A percentile compares a stretch with the other conserved stretches of the same genome.
Evolutionary conservation across 1,140 invertebrate genomes (phyloP).

Genomic region (Spodoptera frugiperda): DNA sequence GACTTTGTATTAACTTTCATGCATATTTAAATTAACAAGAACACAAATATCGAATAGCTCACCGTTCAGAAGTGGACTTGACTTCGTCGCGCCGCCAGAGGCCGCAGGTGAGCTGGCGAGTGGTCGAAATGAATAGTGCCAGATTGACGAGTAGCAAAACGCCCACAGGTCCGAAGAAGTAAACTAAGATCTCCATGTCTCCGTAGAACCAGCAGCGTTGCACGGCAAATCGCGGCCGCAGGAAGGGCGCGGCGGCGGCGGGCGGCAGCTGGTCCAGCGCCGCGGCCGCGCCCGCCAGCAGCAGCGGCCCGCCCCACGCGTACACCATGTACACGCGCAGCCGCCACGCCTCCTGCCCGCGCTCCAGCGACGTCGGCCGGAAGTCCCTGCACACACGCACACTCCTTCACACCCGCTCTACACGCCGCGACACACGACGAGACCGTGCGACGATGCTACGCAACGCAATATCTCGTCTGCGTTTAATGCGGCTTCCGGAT

Average conservation of each 20-base stretch:
- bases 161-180: conserved; percentile 94
- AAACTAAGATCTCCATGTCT: conserved; percentile 92
- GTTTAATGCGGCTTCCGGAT: no score
- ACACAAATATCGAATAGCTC: conserved; percentile 9
- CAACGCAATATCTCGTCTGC: no score
- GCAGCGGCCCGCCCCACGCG: conserved; percentile 92
- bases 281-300: conserved; percentile 90
- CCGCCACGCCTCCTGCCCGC: conserved; percentile 92
- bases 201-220: conserved; percentile 93
- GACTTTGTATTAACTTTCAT: no score
- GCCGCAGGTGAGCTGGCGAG: conserved; percentile 94
- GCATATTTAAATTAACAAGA: no score
- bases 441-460: no score
- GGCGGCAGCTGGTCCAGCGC: conserved; percentile 89
- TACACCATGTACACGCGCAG: conserved; percentile 92
- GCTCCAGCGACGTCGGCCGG: conserved; percentile 92
- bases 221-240: conserved; percentile 91
- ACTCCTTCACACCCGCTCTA: conserved; percentile 80
- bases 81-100: conserved; percentile 95
- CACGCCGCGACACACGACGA: background rate
- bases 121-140: conserved; percentile 92
- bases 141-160: conserved; percentile 91
- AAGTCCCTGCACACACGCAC: conserved; percentile 88
- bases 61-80: conserved; percentile 94
- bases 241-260: conserved; percentile 86